Evolutionary conservation across 2,113 vertebrate genomes (phyloP), one percentile per base, ranked within the genome.

Genomic region (Charina bottae): DNA sequence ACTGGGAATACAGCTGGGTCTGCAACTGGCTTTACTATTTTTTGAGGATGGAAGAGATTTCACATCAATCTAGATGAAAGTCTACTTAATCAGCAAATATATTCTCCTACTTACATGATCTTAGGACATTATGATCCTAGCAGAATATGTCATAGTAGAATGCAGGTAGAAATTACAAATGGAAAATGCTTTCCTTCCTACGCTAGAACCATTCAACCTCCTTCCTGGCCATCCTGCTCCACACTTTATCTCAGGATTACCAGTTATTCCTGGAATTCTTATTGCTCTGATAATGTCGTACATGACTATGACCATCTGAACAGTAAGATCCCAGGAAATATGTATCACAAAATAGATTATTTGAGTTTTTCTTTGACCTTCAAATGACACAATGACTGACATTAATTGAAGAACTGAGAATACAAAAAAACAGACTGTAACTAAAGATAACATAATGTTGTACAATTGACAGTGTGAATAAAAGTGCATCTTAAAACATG

Each of bases 391-490:
- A 55, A n/a, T 91, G 94, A 93, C 89, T 89, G 87, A 2, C 55
- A 92, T 91, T 93, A 92, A 83, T 90, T 88, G 93, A 10, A 87
- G 90, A 96, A 90, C 91, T 85, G 93, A 94, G 93, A 62, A 94
- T 96, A 96, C 88, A 87, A 95, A 95, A 97, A 96, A 72, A 72
- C 4, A 95, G 92, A 92, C 93, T 93, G 90, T 83, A 55, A 91
- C 93, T 87, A 93, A 94, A 95, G 95, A 98, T 94, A 56, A 98
- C 94, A 97, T 96, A 96, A 93, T 97, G 97, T 87, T 97, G 97
- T 98, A 97, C 96, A 97, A 96, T 97, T 92, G 6, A 93, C 87
- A 93, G 97, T 93, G 85, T 93, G 97, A 95, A 83, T 94, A 24
- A 90, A 95, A 97, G 96, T 96, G 96, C 95, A 95, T 97, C 94